Evolutionary conservation across 2,113 vertebrate species (phyloP).

Genomic region (Phoxinus phoxinus): DNA sequence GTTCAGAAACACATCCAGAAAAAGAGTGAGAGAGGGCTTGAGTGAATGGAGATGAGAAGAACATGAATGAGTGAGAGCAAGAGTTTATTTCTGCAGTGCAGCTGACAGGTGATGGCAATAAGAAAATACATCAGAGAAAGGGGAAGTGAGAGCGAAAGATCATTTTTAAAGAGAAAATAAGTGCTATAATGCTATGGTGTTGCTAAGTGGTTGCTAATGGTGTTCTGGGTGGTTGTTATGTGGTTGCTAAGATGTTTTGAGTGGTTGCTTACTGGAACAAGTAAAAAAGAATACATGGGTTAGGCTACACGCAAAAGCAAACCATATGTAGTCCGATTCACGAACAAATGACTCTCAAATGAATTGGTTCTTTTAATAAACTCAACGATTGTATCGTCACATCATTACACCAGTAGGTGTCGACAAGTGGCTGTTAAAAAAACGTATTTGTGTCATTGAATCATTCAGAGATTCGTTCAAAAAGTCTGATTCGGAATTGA

Average conservation of each 20-base stretch:
- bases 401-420: no score
- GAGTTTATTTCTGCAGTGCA: neutral
- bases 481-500: no score
- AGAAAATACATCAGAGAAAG: neutral
- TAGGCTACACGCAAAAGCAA: neutral
- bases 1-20: conserved; percentile 5
- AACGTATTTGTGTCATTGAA: no score
- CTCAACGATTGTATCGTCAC: no score
- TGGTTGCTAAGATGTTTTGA: neutral
- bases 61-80: neutral
- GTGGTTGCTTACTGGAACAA: neutral
- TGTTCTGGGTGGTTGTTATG: neutral
- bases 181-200: neutral
- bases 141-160: neutral
- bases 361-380: neutral
- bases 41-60: conserved; percentile 20
- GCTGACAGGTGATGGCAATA: neutral
- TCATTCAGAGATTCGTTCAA: no score
- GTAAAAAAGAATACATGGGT: neutral
- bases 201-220: neutral
- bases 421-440: no score
- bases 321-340: neutral
- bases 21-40: neutral
- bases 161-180: neutral
- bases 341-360: neutral